Evolutionary conservation across 1,140 invertebrate genomes (phyloP), one percentile per base, ranked within the genome.

Genomic region (Rhyacophila brunnea): DNA sequence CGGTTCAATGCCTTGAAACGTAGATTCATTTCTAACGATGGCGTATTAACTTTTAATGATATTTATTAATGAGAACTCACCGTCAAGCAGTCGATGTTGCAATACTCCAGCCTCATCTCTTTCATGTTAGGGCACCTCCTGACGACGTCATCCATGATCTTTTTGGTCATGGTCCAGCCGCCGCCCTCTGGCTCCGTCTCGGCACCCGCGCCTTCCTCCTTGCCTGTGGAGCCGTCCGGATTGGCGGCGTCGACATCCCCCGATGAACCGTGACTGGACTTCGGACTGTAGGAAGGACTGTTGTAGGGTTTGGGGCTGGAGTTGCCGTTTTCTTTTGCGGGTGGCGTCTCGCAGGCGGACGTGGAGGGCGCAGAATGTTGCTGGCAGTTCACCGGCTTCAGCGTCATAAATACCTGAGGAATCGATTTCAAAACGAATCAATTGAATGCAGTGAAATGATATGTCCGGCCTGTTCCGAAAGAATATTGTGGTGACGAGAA

Each of bases 51-150:
- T n/a, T n/a, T n/a, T n/a, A n/a, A n/a, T n/a, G n/a, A n/a, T n/a
- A n/a, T n/a, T n/a, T n/a, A n/a, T n/a, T n/a, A n/a, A n/a, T n/a
- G n/a, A n/a, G n/a, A n/a, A 45, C 69, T 68, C 40, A 75, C 74
- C 18, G 45, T 60, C 20, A 59, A 67, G 62, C 71, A 75, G 46
- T 77, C 68, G 7, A 76, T 67, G 57, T 73, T 71, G 58, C 74
- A 77, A 42, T 72, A 71, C 17, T 76, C 72, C 35, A 77, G 34
- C 0, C 49, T 61, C 10, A 77, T 65, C 4, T 65, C 57, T 1
- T 61, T 64, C 13, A 78, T 57, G 5, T 66, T 57, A 0, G 55
- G 50, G 40, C 73, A 76, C 38, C 50, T 45, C 5, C 14, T 6
- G 1, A 32, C 13, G 43, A 62, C 54, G 40, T 49, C 32, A n/a